These are phyloP conservation scores for Galago senegalensis DNA, from an alignment of 2,797 vertebrate genomes.

Conservation along the genomic window DNA sequence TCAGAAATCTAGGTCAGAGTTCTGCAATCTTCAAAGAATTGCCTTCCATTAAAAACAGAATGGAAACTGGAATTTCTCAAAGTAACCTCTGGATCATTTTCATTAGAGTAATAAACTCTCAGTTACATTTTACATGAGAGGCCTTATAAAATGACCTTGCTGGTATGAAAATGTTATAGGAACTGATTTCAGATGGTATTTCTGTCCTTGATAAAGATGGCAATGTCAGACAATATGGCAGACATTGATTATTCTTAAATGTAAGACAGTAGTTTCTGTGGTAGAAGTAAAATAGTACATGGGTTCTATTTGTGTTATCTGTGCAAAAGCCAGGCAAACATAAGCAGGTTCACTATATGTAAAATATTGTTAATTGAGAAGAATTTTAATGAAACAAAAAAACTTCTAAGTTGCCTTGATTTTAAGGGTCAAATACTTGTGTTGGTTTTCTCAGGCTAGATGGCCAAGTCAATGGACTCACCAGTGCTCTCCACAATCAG, in stretches of 20 bases:
- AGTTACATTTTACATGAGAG: not conserved
- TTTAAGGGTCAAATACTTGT: constrained; percentile 60
- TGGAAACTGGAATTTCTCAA: constrained; percentile 48
- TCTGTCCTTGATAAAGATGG: not conserved
- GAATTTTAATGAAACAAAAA: constrained; percentile 63
- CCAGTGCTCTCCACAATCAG: constrained; percentile 37
- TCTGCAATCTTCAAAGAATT: constrained; percentile 62
- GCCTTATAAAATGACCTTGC: not conserved
- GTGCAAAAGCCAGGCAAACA: not conserved
- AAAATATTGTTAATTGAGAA: not conserved
- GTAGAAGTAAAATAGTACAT: not conserved
- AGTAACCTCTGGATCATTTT: constrained; percentile 54
- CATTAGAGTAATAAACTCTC: constrained; percentile 54
- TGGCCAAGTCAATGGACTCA: constrained; percentile 65
- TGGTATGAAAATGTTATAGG: constrained; percentile 1
- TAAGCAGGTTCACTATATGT: not conserved
- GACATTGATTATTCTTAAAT: not conserved
- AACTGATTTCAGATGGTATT: constrained; percentile 18
- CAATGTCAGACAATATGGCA: not conserved
- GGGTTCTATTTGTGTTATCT: not conserved
- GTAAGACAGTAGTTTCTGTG: not conserved
- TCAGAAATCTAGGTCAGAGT: constrained; percentile 69
- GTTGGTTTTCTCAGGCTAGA: constrained; percentile 75
- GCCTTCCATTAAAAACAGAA: constrained; percentile 67
- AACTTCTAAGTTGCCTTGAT: not conserved